Evolutionary conservation across 2,797 vertebrate species (phyloP).

Genomic region (Gymnoscopelus microlampas): DNA sequence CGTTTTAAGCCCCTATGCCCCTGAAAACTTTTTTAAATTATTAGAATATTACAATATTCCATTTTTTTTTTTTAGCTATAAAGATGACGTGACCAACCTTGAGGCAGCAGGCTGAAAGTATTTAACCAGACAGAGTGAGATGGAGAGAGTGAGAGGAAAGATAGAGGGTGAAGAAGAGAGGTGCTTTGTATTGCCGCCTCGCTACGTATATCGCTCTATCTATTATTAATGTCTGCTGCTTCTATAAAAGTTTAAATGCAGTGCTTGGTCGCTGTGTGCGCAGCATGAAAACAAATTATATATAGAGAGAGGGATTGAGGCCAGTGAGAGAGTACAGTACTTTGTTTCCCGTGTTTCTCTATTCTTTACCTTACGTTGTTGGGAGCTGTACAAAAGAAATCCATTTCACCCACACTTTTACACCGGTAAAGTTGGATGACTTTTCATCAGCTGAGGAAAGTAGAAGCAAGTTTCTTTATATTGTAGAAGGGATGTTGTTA

Average conservation of each 20-base stretch:
- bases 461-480: no score
- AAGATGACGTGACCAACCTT: neutral
- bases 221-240: constrained; percentile 52
- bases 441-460: no score
- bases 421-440: no score
- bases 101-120: neutral
- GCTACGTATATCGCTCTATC: constrained; percentile 32
- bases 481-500: no score
- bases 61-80: no score
- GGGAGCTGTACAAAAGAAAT: neutral
- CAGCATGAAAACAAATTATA: constrained; percentile 11
- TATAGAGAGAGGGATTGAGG: neutral
- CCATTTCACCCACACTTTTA: no score
- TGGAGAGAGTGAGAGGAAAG: neutral
- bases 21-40: no score
- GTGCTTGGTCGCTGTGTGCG: constrained; percentile 21
- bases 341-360: neutral
- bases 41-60: no score
- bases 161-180: neutral
- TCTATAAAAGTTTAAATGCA: constrained; percentile 58
- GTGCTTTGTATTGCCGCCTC: constrained; percentile 16
- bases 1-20: no score
- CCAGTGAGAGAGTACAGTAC: neutral
- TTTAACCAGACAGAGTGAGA: neutral
- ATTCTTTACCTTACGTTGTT: neutral